These are phyloP conservation scores for Pyrochroa serraticornis DNA, from an alignment of 2,888 invertebrate genomes.

Conservation along the genomic window DNA sequence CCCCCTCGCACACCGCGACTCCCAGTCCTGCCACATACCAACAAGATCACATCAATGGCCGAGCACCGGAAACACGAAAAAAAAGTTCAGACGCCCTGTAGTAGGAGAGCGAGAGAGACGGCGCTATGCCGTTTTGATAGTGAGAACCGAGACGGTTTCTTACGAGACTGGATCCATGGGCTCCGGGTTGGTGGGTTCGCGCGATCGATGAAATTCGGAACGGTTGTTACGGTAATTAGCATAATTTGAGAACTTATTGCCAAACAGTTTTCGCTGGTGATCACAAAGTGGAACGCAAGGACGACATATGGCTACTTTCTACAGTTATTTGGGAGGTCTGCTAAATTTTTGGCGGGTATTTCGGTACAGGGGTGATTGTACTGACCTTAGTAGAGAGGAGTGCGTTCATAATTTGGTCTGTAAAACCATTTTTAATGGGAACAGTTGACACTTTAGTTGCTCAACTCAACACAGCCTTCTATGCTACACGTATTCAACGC, in stretches of 20 bases:
- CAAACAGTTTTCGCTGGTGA: not conserved
- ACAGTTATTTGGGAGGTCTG: not conserved
- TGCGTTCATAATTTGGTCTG: too few relatives aligned
- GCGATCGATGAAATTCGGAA: conserved; percentile 13
- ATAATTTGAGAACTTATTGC: too few relatives aligned
- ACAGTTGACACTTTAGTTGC: too few relatives aligned
- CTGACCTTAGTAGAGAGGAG: too few relatives aligned
- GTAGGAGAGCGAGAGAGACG: conserved; percentile 40
- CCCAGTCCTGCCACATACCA: conserved; percentile 59
- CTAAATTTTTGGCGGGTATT: too few relatives aligned
- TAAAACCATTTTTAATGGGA: too few relatives aligned
- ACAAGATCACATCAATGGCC: conserved; percentile 60
- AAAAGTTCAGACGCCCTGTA: conserved; percentile 37
- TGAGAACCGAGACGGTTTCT: conserved; percentile 44
- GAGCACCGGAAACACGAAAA: conserved; percentile 56
- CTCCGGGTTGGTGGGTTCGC: conserved; percentile 15
- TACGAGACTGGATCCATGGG: conserved; percentile 29
- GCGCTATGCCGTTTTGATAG: conserved; percentile 34
- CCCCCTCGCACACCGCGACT: conserved; percentile 45
- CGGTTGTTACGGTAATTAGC: not conserved
- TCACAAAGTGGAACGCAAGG: conserved; percentile 38
- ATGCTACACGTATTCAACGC: too few relatives aligned
- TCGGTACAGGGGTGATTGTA: too few relatives aligned
- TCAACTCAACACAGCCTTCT: too few relatives aligned
- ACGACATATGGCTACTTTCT: conserved; percentile 45